These are phyloP conservation scores for Epizoanthus illoricatus DNA, from an alignment of 92 coral and sea anemone genomes.

Conservation along the genomic window DNA sequence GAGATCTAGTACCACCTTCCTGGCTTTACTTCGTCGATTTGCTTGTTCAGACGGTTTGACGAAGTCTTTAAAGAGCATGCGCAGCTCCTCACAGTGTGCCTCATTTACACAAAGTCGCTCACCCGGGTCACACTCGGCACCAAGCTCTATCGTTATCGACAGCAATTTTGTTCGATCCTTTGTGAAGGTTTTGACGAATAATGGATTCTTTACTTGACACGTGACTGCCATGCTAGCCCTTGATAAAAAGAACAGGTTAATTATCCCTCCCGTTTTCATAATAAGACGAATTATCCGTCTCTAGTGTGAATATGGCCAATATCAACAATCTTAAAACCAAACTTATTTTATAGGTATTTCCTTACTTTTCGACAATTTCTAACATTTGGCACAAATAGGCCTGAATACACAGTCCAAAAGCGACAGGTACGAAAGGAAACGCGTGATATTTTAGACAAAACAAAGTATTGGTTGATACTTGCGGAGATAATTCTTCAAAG, in stretches of 20 bases:
- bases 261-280: too few relatives aligned
- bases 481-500: background rate
- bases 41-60: constrained; percentile 71
- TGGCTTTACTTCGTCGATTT: constrained; percentile 44
- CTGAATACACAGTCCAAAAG: too few relatives aligned
- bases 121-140: constrained; percentile 85
- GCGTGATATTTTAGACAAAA: too few relatives aligned
- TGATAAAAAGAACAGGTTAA: background rate
- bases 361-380: too few relatives aligned
- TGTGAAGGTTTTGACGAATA: constrained; percentile 47
- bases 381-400: too few relatives aligned
- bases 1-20: constrained; percentile 68
- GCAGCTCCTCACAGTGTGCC: constrained; percentile 84
- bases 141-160: constrained; percentile 55
- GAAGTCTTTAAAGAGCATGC: constrained; percentile 91
- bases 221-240: constrained; percentile 83
- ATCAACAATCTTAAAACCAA: too few relatives aligned
- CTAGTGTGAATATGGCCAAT: too few relatives aligned
- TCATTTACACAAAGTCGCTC: constrained; percentile 75
- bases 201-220: constrained; percentile 58
- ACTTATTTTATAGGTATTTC: too few relatives aligned
- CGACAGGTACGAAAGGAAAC: too few relatives aligned
- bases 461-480: too few relatives aligned
- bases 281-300: too few relatives aligned
- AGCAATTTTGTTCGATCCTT: constrained; percentile 49